Evolutionary conservation across 1,140 invertebrate genomes (phyloP).

Genomic region (Aphidius gifuensis): DNA sequence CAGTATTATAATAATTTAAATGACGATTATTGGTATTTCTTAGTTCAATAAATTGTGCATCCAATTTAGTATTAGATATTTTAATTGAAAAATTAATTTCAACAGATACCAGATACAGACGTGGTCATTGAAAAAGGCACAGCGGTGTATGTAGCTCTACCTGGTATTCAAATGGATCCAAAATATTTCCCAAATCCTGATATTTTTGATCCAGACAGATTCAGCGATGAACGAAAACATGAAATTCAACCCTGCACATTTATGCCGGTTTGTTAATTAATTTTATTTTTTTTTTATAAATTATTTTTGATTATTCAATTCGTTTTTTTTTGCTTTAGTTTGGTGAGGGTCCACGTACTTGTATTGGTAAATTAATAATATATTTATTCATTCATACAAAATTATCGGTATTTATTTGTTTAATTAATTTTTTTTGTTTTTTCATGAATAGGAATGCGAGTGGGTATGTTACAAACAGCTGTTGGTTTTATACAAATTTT

Average conservation of each 20-base stretch:
- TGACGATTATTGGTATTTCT: too few species aligned
- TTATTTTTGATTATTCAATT: too few species aligned
- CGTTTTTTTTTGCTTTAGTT: slow-evolving; percentile 20
- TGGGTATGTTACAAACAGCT: slow-evolving; percentile 64
- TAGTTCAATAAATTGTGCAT: too few species aligned
- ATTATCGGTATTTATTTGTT: slow-evolving; percentile 1
- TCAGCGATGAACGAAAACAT: slow-evolving; percentile 40
- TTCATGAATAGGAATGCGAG: slow-evolving; percentile 53
- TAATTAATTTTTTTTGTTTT: not conserved
- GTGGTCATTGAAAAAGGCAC: slow-evolving; percentile 48
- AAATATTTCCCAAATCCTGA: slow-evolving; percentile 15
- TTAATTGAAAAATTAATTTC: too few species aligned
- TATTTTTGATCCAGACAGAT: slow-evolving; percentile 48
- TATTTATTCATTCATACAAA: slow-evolving; percentile 9
- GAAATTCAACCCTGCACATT: slow-evolving; percentile 30
- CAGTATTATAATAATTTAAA: too few species aligned
- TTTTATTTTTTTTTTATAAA: too few species aligned
- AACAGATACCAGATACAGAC: slow-evolving; percentile 46
- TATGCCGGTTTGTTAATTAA: slow-evolving; percentile 23
- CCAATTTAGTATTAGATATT: too few species aligned
- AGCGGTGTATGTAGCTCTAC: slow-evolving; percentile 38
- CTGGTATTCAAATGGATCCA: slow-evolving; percentile 23
- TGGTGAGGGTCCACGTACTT: slow-evolving; percentile 38
- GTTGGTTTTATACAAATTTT: slow-evolving; percentile 56
- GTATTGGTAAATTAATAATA: slow-evolving; percentile 34